Conservation (phyloP, 2,888 invertebrate genomes). For the Emmelina monodactyla region DNA sequence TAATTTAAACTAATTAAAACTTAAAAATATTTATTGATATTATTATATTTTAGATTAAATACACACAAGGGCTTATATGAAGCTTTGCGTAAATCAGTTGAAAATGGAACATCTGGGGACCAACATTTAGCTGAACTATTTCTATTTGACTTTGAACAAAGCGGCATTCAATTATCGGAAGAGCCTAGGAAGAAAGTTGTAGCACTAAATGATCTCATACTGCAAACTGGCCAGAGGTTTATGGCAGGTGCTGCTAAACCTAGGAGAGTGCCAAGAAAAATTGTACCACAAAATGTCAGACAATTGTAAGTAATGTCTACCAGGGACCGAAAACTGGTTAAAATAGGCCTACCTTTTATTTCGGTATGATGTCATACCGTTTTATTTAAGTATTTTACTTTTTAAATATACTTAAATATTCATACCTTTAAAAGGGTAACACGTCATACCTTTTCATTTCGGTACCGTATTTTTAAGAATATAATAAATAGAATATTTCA, state of each 20-base stretch:
- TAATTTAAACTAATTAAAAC: too few relatives aligned
- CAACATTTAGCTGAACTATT: slow-evolving; percentile 88
- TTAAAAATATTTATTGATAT: too few relatives aligned
- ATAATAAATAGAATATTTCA: too few relatives aligned
- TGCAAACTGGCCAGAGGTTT: slow-evolving; percentile 84
- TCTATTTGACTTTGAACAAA: slow-evolving; percentile 96
- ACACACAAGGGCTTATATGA: slow-evolving; percentile 87
- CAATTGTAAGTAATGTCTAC: slow-evolving; percentile 69
- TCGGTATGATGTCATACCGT: neutral
- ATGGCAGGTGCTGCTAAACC: slow-evolving; percentile 79
- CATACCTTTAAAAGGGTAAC: too few relatives aligned
- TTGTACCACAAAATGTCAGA: slow-evolving; percentile 75
- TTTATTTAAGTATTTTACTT: too few relatives aligned
- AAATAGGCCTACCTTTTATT: too few relatives aligned
- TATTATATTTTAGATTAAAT: slow-evolving; percentile 91
- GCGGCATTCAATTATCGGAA: slow-evolving; percentile 92
- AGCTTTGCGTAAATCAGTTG: slow-evolving; percentile 74
- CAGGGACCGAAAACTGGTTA: too few relatives aligned
- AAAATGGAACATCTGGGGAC: slow-evolving; percentile 82
- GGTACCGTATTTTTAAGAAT: too few relatives aligned
- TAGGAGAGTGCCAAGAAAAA: slow-evolving; percentile 68
- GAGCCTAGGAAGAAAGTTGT: slow-evolving; percentile 78
- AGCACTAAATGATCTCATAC: slow-evolving; percentile 83
- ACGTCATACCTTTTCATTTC: too few relatives aligned
- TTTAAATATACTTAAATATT: too few relatives aligned